Evolutionary conservation across 2,888 invertebrate genomes (phyloP), one percentile per base, ranked within the genome.

Genomic region (Coecobrya sp.): DNA sequence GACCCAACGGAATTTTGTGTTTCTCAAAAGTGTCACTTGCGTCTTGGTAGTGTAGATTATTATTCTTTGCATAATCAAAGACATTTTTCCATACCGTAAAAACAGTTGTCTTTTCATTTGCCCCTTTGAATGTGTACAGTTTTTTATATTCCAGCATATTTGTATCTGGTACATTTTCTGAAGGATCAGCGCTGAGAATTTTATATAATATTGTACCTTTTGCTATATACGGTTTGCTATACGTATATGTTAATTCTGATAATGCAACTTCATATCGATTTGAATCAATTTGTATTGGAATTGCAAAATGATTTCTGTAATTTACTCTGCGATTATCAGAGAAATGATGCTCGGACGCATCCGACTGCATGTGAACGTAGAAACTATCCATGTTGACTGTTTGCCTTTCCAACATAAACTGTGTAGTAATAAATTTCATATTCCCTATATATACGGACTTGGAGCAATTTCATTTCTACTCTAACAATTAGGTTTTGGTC

Each of bases 221-320:
- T 62, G 59, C 16, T 19, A 62, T 62, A 19, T n/a, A 62, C 19
- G 59, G 59, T 19, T 8, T 19, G 2, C 19, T 62, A 22, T 19
- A 62, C 8, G 59, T 62, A 22, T 19, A 62, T 3, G 19, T 62
- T n/a, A 62, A n/a, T 3, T 62, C 59, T 22, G 59, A 2, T 19
- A 62, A 19, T n/a, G 59, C 59, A 7, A 62, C 59, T 62, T 62
- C 59, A 10, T 62, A 62, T 62, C 22, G n/a, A 62, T 7, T 22
- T 19, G 59, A 8, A 10, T 62, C 22, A 10, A 62, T 4, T 1
- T 62, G 1, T 4, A 62, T 62, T 11, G 59, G 59, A 1, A 19
- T n/a, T n/a, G 59, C 59, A n/a, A 62, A 22, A 22, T 62, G 59
- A n/a, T 62, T 62, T 62, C 59, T 62, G n/a, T 62, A 62, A 22